phyloP scores from a whole-genome alignment of 2,888 invertebrate species.

The Pediacus dermestoides region DNA sequence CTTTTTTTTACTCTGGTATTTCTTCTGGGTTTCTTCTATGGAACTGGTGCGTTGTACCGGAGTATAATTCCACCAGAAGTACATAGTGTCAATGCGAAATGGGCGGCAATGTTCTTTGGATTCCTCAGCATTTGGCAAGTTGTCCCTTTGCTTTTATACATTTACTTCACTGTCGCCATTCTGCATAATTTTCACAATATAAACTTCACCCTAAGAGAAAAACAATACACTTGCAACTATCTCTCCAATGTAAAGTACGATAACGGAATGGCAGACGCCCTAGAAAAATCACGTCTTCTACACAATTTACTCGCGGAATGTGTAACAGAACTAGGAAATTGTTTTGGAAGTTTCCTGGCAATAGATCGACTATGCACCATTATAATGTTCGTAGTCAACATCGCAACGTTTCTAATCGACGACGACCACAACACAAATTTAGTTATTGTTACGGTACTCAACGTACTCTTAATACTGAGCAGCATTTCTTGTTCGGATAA shows the following conservation, averaged over 20 bases:
- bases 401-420: slow-evolving; percentile 23
- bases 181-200: slow-evolving; percentile 23
- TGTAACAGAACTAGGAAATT: slow-evolving; percentile 26
- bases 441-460: slow-evolving; percentile 23
- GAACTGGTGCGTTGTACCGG: background rate
- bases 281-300: slow-evolving; percentile 25
- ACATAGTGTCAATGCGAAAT: background rate
- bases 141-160: slow-evolving; percentile 28
- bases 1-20: slow-evolving; percentile 10
- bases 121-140: slow-evolving; percentile 30
- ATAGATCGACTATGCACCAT: slow-evolving; percentile 28
- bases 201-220: slow-evolving; percentile 18
- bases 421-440: slow-evolving; percentile 17
- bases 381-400: slow-evolving; percentile 27
- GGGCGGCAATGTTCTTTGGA: slow-evolving; percentile 25
- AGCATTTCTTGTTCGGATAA: slow-evolving; percentile 25
- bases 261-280: slow-evolving; percentile 16
- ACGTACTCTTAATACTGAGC: slow-evolving; percentile 21
- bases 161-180: slow-evolving; percentile 26
- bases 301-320: slow-evolving; percentile 27
- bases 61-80: slow-evolving; percentile 1
- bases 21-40: background rate
- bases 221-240: slow-evolving; percentile 16
- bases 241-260: slow-evolving; percentile 15
- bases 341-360: slow-evolving; percentile 32